Evolutionary conservation across 2,797 vertebrate genomes (phyloP).

Genomic region (Leucoraja ocellata): DNA sequence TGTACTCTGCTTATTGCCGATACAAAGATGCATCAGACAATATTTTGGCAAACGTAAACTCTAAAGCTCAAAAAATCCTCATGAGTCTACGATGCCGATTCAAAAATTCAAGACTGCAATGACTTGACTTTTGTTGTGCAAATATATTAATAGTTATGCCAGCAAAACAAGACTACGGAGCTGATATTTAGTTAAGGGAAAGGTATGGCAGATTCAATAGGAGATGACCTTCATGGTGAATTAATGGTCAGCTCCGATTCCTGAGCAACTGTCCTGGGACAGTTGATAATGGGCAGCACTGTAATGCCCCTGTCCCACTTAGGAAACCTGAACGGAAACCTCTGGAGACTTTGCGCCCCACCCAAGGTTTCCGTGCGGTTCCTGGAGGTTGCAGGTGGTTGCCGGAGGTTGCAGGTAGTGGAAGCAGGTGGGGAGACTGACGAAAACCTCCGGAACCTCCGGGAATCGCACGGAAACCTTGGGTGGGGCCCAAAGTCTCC

Average conservation of each 20-base stretch:
- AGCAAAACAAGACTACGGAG: neutral
- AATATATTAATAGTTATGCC: neutral
- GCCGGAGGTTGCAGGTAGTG: too few relatives aligned
- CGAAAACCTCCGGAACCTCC: too few relatives aligned
- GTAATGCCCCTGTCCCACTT: too few relatives aligned
- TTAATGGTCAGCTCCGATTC: neutral
- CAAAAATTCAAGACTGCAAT: neutral
- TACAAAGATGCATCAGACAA: neutral
- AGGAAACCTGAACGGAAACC: too few relatives aligned
- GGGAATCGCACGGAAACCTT: too few relatives aligned
- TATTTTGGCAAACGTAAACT: neutral
- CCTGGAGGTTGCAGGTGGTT: too few relatives aligned
- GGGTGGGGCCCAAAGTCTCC: too few relatives aligned
- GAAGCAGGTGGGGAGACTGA: too few relatives aligned
- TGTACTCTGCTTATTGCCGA: neutral
- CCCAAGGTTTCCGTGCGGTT: too few relatives aligned
- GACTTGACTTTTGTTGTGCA: neutral
- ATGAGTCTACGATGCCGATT: neutral
- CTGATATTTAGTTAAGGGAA: neutral
- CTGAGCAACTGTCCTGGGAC: neutral
- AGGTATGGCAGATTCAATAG: neutral
- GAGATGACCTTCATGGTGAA: too few relatives aligned
- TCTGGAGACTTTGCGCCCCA: too few relatives aligned
- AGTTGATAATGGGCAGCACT: neutral
- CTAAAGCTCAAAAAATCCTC: neutral